These are phyloP conservation scores for Agrilus planipennis DNA, from an alignment of 1,140 invertebrate genomes.

Conservation along the genomic window DNA sequence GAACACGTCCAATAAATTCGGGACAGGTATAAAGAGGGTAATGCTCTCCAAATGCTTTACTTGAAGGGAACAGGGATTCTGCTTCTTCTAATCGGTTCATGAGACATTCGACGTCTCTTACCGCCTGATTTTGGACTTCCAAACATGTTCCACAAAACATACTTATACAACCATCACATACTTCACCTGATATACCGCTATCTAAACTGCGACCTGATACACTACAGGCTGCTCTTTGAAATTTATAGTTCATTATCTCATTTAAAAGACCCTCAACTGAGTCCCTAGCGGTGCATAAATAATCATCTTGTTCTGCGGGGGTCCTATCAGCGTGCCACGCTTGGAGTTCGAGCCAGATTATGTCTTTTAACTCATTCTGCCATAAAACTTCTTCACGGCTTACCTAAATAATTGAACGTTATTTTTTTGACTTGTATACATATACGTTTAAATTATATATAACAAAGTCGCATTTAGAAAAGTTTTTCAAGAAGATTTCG, in stretches of 20 bases:
- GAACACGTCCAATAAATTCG: constrained; percentile 54
- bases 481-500: too few species aligned
- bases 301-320: constrained; percentile 62
- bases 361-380: constrained; percentile 78
- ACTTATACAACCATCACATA: constrained; percentile 45
- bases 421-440: not conserved
- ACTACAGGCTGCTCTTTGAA: constrained; percentile 13
- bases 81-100: constrained; percentile 62
- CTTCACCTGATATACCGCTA: constrained; percentile 29
- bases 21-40: constrained; percentile 58
- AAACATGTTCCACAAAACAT: constrained; percentile 58
- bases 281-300: constrained; percentile 59
- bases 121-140: constrained; percentile 53
- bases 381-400: constrained; percentile 73
- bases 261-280: constrained; percentile 55
- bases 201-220: constrained; percentile 24
- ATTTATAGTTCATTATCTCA: constrained; percentile 64
- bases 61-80: constrained; percentile 72
- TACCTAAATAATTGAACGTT: constrained; percentile 51
- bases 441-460: not conserved
- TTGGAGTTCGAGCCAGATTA: constrained; percentile 83
- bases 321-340: constrained; percentile 64
- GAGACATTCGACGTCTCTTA: constrained; percentile 59
- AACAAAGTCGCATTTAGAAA: not conserved
- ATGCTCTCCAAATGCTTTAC: constrained; percentile 59